Conservation (phyloP, 2,888 invertebrate genomes). For the Artemia sinica region DNA sequence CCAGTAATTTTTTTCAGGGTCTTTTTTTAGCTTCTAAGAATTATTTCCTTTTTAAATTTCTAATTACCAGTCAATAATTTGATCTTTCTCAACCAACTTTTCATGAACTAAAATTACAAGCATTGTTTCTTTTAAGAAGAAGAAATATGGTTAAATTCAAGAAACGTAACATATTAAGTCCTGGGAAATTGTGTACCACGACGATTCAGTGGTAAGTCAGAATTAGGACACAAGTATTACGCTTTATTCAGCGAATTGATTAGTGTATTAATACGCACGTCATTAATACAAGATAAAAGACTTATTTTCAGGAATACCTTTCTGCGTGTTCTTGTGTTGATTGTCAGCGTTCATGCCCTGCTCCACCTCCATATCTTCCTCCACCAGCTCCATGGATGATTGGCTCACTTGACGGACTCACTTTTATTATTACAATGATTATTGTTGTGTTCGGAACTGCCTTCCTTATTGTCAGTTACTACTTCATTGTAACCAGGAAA, state of each 20-base stretch:
- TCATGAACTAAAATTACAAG: no score
- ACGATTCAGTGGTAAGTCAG: no score
- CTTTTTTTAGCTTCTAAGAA: not conserved
- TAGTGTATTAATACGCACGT: no score
- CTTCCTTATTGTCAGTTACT: conserved; percentile 1
- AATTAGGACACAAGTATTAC: no score
- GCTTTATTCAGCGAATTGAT: not conserved
- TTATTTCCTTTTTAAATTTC: no score
- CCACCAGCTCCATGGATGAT: conserved; percentile 49
- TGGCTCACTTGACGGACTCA: conserved; percentile 53
- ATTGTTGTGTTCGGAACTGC: conserved; percentile 46
- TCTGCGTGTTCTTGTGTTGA: conserved; percentile 70
- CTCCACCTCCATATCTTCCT: conserved; percentile 49
- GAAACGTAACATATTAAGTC: no score
- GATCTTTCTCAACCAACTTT: no score
- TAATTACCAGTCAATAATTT: no score
- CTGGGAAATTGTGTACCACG: no score
- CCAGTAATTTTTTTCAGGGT: not conserved
- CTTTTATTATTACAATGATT: conserved; percentile 54
- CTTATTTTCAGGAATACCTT: conserved; percentile 27
- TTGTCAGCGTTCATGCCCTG: conserved; percentile 60
- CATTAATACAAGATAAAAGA: no score
- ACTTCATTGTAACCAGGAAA: not conserved
- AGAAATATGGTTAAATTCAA: no score
- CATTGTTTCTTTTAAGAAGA: no score